Evolutionary conservation across 2,888 invertebrate genomes (phyloP), one percentile per base, ranked within the genome.

Genomic region (Drosophila algonquin): DNA sequence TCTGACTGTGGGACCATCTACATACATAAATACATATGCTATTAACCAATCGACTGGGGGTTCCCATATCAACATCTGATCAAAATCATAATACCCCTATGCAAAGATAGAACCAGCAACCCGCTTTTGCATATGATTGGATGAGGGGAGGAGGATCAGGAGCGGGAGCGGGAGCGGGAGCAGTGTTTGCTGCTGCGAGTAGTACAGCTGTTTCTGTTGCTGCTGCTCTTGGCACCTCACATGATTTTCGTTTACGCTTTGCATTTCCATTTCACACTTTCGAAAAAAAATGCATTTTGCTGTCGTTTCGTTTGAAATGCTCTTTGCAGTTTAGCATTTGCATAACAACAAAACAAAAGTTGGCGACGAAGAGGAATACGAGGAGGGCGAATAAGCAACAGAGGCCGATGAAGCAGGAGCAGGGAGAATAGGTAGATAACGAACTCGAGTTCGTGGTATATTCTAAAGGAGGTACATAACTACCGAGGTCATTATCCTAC

Each of bases 241-340:
- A 85, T 82, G 77, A 81, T 63, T 62, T 59, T n/a, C 71, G 27
- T 32, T 55, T 63, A 40, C 53, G 27, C 51, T 46, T 55, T 68
- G 55, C 69, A 58, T 54, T 73, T 64, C 21, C 55, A 59, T 79
- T 85, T 84, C 80, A 74, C 85, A 77, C 82, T 77, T 79, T 81
- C 64, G 68, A 70, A 82, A 24, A 18, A 21, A 80, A 79, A 55
- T 74, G 80, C 81, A 79, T 65, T 60, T 62, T 52, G 71, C 21
- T 52, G 56, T 35, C 70, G 55, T 48, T 70, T 35, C 70, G 55
- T 48, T 70, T 62, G 47, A 53, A 71, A 54, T 71, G 50, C 54
- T 52, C 45, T 67, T 60, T 52, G 32, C 65, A 44, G 64, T 59
- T 76, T 72, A 52, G 76, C 73, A 84, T 87, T 82, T 82, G 82